phyloP scores from a whole-genome alignment of 2,888 invertebrate species.

The Prenolepis imparis region DNA sequence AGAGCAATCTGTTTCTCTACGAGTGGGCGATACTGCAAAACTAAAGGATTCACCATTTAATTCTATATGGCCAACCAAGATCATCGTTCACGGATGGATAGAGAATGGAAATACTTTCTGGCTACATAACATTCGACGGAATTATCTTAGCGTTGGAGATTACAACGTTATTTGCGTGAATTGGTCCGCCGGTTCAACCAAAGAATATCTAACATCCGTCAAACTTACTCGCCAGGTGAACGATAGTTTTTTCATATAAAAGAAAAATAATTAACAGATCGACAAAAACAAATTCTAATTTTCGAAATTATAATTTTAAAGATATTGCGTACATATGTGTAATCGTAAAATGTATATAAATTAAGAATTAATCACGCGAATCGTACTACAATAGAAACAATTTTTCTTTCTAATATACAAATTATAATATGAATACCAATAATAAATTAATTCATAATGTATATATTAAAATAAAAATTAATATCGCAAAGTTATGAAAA shows the following conservation, averaged over 20 bases:
- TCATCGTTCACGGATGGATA: constrained; percentile 87
- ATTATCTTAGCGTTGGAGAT: constrained; percentile 85
- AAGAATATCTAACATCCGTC: constrained; percentile 78
- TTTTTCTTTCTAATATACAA: background rate
- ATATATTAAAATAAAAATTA: background rate
- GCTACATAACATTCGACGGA: constrained; percentile 82
- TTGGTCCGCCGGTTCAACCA: constrained; percentile 85
- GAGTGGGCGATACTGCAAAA: constrained; percentile 66
- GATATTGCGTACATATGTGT: background rate
- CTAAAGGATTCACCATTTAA: constrained; percentile 74
- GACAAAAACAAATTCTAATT: background rate
- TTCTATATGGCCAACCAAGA: constrained; percentile 78
- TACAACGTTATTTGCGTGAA: constrained; percentile 87
- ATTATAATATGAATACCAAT: background rate
- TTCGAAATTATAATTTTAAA: background rate
- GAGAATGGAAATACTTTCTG: constrained; percentile 83
- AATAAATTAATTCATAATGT: background rate
- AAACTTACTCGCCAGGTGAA: constrained; percentile 66
- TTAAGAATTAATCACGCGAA: background rate
- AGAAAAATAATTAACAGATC: background rate
- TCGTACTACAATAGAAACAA: background rate
- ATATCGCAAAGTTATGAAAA: background rate
- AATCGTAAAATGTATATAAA: background rate
- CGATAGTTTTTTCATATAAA: background rate
- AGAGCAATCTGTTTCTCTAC: constrained; percentile 64